Percentiles rank a stretch among this genome's conserved stretches.
These are phyloP conservation scores for Poecile montanus DNA, from an alignment of 2,797 vertebrate species.

Conservation along the genomic window DNA sequence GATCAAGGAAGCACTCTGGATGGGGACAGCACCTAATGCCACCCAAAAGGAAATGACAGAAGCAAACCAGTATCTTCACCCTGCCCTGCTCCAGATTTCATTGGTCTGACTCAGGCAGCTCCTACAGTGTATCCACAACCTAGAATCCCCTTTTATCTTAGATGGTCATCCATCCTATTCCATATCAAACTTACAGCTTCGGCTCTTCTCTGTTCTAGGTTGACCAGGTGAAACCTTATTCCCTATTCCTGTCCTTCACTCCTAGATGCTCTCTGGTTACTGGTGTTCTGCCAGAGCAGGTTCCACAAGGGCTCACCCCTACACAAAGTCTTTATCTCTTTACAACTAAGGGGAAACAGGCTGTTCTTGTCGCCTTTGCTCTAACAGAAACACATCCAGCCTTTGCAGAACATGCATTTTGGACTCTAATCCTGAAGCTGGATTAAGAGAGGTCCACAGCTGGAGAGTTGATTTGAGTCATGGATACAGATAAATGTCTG, in stretches of 20 bases:
- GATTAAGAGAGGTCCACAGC: background rate
- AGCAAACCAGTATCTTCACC: background rate
- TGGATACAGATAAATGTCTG: background rate
- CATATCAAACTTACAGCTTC: background rate
- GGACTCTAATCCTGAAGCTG: background rate
- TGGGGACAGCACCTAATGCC: background rate
- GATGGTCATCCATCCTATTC: background rate
- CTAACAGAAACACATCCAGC: background rate
- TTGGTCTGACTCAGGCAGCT: accelerated
- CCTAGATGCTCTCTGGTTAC: background rate
- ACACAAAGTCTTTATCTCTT: background rate
- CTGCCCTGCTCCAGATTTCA: background rate
- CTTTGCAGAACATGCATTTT: background rate
- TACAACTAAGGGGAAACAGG: background rate
- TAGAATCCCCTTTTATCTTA: background rate
- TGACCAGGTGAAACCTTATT: background rate
- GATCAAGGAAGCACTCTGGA: background rate
- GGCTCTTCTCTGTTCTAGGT: background rate
- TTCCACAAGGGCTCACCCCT: background rate
- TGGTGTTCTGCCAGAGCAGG: background rate
- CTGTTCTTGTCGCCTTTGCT: background rate
- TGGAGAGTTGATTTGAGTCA: background rate
- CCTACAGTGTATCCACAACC: background rate
- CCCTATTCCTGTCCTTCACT: background rate
- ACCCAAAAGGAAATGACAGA: background rate